Conservation (phyloP, 2,797 vertebrate species). For the Bradypus variegatus region DNA sequence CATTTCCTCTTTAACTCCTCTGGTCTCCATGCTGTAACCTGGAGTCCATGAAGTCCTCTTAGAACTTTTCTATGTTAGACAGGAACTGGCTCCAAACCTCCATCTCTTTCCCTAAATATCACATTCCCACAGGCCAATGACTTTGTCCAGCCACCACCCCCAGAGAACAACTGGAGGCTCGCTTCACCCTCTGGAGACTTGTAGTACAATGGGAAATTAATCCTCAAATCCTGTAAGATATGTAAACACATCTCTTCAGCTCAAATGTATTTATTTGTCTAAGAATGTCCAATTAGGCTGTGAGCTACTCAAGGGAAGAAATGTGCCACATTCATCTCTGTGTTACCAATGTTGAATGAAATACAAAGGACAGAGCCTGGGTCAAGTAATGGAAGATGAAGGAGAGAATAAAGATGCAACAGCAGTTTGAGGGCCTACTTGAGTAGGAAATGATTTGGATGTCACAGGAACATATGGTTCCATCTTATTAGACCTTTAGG, state of each 20-base stretch:
- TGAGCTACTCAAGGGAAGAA: neutral
- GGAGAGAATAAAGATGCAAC: neutral
- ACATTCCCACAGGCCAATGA: neutral
- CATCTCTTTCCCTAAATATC: neutral
- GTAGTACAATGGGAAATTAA: neutral
- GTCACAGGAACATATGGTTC: neutral
- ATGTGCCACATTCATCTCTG: neutral
- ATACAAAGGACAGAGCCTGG: neutral
- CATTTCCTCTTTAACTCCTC: neutral
- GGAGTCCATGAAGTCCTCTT: no score
- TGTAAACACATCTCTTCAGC: neutral
- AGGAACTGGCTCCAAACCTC: neutral
- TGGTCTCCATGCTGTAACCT: neutral
- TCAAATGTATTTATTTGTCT: neutral
- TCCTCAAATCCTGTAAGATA: neutral
- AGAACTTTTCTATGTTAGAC: neutral
- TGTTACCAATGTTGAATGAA: neutral
- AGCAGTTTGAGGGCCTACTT: neutral
- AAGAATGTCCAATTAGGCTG: neutral
- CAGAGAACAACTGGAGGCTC: neutral
- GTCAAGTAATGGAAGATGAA: neutral
- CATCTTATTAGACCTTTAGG: neutral
- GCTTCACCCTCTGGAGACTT: neutral
- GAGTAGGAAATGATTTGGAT: neutral
- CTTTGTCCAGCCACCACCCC: neutral